Evolutionary conservation across 2,888 invertebrate species (phyloP).

Genomic region (Schizotus pectinicornis): DNA sequence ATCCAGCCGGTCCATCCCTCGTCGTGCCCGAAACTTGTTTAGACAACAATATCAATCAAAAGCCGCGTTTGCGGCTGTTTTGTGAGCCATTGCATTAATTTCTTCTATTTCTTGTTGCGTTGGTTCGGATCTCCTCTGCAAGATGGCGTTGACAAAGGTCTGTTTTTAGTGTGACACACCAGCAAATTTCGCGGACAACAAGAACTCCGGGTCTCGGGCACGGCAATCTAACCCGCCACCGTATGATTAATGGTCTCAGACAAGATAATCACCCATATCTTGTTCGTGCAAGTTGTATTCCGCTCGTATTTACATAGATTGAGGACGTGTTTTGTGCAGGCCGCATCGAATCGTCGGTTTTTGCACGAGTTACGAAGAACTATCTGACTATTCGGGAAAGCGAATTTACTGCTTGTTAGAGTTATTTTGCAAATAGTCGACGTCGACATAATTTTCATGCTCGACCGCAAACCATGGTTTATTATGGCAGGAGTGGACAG

Average conservation of each 20-base stretch:
- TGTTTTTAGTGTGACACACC: constrained; percentile 27
- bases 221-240: constrained; percentile 37
- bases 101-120: constrained; percentile 30
- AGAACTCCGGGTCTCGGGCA: constrained; percentile 30
- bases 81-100: constrained; percentile 23
- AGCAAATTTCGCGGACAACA: constrained; percentile 35
- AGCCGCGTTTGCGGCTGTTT: constrained; percentile 11
- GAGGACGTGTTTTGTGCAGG: constrained; percentile 21
- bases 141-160: constrained; percentile 47
- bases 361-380: too few relatives aligned
- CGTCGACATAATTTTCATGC: too few relatives aligned
- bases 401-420: too few relatives aligned
- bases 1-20: too few relatives aligned
- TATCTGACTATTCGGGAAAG: too few relatives aligned
- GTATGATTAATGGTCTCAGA: constrained; percentile 42
- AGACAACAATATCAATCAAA: constrained; percentile 19
- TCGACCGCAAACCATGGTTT: too few relatives aligned
- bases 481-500: too few relatives aligned
- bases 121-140: constrained; percentile 28
- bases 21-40: constrained; percentile 6
- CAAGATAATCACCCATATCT: constrained; percentile 46
- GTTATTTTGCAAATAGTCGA: too few relatives aligned
- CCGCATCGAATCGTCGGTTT: too few relatives aligned
- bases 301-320: constrained; percentile 31
- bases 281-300: constrained; percentile 39